These are phyloP conservation scores for Drosophila persimilis DNA, from an alignment of 1,140 invertebrate genomes.

Conservation along the genomic window DNA sequence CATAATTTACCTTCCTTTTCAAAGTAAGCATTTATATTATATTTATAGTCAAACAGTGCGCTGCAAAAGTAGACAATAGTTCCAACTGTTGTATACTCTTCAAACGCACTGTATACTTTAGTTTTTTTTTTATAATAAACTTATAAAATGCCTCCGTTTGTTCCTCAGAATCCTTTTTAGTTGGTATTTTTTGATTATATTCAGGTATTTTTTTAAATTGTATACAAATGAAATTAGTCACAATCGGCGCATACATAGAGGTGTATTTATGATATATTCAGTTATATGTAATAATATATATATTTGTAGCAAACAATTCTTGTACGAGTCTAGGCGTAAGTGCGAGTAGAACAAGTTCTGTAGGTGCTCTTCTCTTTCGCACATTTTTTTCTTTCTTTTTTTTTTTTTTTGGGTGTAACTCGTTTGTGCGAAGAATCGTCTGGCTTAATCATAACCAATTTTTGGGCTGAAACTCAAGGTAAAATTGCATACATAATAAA, in stretches of 20 bases:
- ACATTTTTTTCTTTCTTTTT: slow-evolving; percentile 24
- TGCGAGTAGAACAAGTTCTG: slow-evolving; percentile 32
- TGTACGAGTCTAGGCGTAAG: slow-evolving; percentile 20
- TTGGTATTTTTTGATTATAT: not conserved
- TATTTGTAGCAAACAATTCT: slow-evolving; percentile 34
- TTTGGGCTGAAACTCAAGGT: slow-evolving; percentile 49
- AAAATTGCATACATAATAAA: slow-evolving; percentile 49
- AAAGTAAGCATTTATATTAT: slow-evolving; percentile 23
- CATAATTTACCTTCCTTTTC: slow-evolving; percentile 28
- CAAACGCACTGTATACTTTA: not conserved
- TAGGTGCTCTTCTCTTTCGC: slow-evolving; percentile 15
- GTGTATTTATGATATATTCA: slow-evolving; percentile 30
- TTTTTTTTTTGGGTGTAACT: slow-evolving; percentile 78
- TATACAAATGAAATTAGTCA: slow-evolving; percentile 71
- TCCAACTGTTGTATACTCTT: not conserved
- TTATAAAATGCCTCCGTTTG: slow-evolving; percentile 65
- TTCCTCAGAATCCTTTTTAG: slow-evolving; percentile 16
- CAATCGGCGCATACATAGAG: slow-evolving; percentile 67
- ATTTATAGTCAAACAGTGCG: slow-evolving; percentile 5
- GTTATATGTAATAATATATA: slow-evolving; percentile 22
- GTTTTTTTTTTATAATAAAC: slow-evolving; percentile 11
- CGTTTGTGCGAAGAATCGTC: slow-evolving; percentile 62
- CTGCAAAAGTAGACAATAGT: slow-evolving; percentile 25
- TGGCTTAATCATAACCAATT: slow-evolving; percentile 35
- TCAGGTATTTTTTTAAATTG: slow-evolving; percentile 4